Evolutionary conservation across 1,140 invertebrate species (phyloP).

Genomic region (Cyclina sinensis): DNA sequence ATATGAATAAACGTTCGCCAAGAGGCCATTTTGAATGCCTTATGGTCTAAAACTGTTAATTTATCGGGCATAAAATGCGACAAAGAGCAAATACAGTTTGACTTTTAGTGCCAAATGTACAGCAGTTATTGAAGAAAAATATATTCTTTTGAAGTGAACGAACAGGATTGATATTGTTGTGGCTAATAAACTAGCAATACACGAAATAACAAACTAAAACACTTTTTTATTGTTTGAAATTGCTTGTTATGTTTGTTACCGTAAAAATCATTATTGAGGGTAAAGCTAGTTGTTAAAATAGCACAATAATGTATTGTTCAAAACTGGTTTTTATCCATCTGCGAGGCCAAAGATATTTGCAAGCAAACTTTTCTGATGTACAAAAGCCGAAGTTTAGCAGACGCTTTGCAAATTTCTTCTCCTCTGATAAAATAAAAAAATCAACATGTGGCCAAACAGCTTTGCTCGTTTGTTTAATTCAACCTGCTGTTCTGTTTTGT

Average conservation of each 20-base stretch:
- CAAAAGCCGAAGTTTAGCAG: too few species aligned
- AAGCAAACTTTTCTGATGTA: too few species aligned
- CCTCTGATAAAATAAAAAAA: too few species aligned
- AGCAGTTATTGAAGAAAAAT: neutral
- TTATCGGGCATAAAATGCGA: neutral
- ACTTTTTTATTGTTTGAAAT: neutral
- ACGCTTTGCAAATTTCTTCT: too few species aligned
- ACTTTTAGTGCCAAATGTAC: neutral
- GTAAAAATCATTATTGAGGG: neutral
- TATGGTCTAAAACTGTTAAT: slow-evolving; percentile 3
- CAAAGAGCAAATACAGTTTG: neutral
- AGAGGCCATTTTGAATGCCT: neutral
- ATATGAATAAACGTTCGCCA: neutral
- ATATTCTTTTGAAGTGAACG: slow-evolving; percentile 5
- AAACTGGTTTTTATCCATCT: too few species aligned
- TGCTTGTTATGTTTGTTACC: neutral
- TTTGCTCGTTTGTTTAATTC: too few species aligned
- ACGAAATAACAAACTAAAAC: neutral
- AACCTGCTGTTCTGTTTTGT: too few species aligned
- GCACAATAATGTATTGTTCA: neutral
- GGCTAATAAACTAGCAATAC: neutral
- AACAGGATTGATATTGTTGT: neutral
- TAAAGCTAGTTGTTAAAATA: neutral
- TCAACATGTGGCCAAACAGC: too few species aligned
- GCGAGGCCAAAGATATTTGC: too few species aligned